A percentile compares a stretch with the other conserved stretches of the same genome.
These are phyloP conservation scores for Suncus etruscus DNA, from an alignment of 2,113 vertebrate species.

Conservation along the genomic window DNA sequence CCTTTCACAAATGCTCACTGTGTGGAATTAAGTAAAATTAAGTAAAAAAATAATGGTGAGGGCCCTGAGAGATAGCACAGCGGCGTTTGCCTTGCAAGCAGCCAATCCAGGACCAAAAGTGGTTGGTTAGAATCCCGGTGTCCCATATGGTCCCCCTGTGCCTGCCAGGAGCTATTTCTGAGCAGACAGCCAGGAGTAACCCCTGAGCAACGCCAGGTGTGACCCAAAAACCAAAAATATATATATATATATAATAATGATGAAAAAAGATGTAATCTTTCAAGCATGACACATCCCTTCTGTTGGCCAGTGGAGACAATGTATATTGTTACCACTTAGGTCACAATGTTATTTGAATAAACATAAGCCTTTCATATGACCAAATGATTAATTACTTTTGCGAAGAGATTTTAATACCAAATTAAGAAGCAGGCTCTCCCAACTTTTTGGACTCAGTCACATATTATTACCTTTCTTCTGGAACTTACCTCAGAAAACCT, in stretches of 20 bases:
- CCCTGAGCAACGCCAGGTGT: too few relatives aligned
- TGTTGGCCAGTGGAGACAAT: constrained; percentile 1
- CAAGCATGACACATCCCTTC: not conserved
- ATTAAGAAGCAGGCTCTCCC: constrained; percentile 75
- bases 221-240: too few relatives aligned
- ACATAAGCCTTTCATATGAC: constrained; percentile 78
- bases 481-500: constrained; percentile 59
- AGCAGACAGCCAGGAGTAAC: too few relatives aligned
- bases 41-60: too few relatives aligned
- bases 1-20: not conserved
- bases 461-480: constrained; percentile 47
- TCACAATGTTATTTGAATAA: constrained; percentile 63
- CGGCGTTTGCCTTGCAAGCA: too few relatives aligned
- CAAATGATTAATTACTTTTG: constrained; percentile 84
- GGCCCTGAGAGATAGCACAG: too few relatives aligned
- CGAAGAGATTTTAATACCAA: constrained; percentile 74
- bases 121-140: too few relatives aligned
- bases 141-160: too few relatives aligned
- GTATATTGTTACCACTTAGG: not conserved
- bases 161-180: too few relatives aligned
- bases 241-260: too few relatives aligned
- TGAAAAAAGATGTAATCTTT: not conserved
- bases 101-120: too few relatives aligned
- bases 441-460: constrained; percentile 52
- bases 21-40: not conserved